Evolutionary conservation across 2,797 vertebrate species (phyloP).

Genomic region (Rhodeus uyekii): DNA sequence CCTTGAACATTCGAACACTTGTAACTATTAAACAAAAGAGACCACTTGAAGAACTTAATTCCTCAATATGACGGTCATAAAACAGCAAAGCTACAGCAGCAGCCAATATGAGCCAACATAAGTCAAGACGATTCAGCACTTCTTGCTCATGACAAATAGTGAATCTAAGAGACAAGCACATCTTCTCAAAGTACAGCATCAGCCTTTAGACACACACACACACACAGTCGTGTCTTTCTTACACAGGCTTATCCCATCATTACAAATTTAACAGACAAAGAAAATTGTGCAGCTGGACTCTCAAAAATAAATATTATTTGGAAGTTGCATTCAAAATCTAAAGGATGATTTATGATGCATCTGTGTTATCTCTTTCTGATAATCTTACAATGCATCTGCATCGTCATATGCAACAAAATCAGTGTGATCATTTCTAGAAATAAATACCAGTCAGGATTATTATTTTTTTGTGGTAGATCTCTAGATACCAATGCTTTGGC

Average conservation of each 20-base stretch:
- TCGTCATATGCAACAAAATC: neutral
- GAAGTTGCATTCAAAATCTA: neutral
- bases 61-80: constrained; percentile 60
- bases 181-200: constrained; percentile 47
- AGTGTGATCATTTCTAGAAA: neutral
- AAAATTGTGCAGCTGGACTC: neutral
- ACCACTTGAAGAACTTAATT: neutral
- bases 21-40: neutral
- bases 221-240: neutral
- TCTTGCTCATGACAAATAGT: constrained; percentile 57
- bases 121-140: constrained; percentile 72
- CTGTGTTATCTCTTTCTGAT: neutral
- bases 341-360: neutral
- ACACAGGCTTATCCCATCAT: neutral
- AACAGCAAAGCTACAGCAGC: constrained; percentile 47
- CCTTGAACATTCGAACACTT: neutral
- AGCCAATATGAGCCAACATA: constrained; percentile 53
- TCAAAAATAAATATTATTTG: neutral
- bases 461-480: constrained; percentile 14
- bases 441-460: neutral
- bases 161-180: constrained; percentile 42
- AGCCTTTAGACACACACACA: constrained; percentile 37
- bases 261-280: neutral
- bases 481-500: constrained; percentile 5
- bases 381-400: constrained; percentile 3